Base-by-base conservation (phyloP, 2,888 invertebrate species). In the Lasioglossum pauxillum region DNA sequence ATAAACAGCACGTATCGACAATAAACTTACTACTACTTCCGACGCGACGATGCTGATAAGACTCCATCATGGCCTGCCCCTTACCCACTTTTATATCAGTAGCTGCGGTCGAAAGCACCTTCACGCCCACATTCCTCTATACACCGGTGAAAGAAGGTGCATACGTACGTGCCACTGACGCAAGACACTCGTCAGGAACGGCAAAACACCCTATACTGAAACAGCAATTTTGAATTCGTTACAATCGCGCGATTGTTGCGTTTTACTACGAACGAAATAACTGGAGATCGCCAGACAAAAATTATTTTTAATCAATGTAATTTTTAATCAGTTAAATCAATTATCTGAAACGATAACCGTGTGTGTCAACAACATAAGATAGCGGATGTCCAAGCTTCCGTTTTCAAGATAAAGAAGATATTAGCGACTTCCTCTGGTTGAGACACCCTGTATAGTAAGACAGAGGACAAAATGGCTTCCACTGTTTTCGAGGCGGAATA, bases 1-100 rank as follows among this genome's bases (percentile, higher is more conserved):
- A 94, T 94, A 93, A 93, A 93, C 89, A 90, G 88, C 92, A 91
- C 91, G 92, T 92, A 93, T 92, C 90, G 89, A 90, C 91, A 88
- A 92, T 94, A 94, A 94, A 94, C 88, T 92, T 90, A 75, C 85
- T 74, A 88, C 89, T 90, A 93, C 91, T 91, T 91, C 92, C 93
- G 89, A 90, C 88, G 87, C 93, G 89, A 90, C 88, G 87, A 88
- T 89, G 87, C 90, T 91, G 93, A 94, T 93, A 93, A 94, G 91
- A 86, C 87, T 89, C 92, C 88, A 91, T 90, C 90, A 90, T 83
- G 83, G 84, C 88, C 84, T 82, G 83, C 84, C 78, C 87, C 84
- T 90, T 89, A 82, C 83, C 82, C 86, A 85, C 87, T 82, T 91
- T 90, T 90, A 85, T 90, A 87, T 89, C 91, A 90, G 92, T 90